Percentiles rank a stretch among this genome's conserved stretches.
Conservation (phyloP, 2,113 vertebrate genomes). For the Calidris pygmaea region DNA sequence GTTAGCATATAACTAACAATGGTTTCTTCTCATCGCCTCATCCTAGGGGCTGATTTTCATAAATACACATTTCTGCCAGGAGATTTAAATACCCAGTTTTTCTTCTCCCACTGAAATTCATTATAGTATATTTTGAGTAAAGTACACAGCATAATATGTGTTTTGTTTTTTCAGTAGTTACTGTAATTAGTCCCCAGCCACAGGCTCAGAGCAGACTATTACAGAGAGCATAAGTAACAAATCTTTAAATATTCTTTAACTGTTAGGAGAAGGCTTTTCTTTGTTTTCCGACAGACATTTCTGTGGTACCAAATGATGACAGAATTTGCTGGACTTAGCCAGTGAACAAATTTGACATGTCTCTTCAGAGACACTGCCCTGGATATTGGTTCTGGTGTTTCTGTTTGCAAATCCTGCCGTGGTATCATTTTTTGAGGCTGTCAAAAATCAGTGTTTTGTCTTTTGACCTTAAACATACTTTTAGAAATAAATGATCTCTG, state of each 20-base stretch:
- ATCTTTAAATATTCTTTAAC: neutral
- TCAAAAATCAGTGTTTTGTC: neutral
- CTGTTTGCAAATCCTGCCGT: neutral
- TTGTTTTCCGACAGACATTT: neutral
- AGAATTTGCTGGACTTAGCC: neutral
- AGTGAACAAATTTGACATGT: neutral
- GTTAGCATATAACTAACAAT: neutral
- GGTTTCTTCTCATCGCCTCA: neutral
- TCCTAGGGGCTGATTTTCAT: neutral
- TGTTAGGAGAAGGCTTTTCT: slow-evolving; percentile 5
- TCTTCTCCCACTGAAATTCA: slow-evolving; percentile 17
- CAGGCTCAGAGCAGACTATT: neutral
- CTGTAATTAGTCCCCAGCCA: slow-evolving; percentile 82
- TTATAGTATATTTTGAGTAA: slow-evolving; percentile 5
- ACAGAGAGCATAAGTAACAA: neutral
- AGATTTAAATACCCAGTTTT: neutral
- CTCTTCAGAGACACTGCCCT: neutral
- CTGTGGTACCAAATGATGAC: neutral
- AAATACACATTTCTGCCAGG: neutral
- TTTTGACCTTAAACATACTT: neutral
- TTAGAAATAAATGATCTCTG: neutral
- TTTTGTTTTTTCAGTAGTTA: slow-evolving; percentile 56
- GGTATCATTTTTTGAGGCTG: neutral
- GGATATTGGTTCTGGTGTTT: neutral
- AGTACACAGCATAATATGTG: slow-evolving; percentile 1